Evolutionary conservation across 2,113 vertebrate species (phyloP), one percentile per base, ranked within the genome.

Genomic region (Myrmophylax atrothorax): DNA sequence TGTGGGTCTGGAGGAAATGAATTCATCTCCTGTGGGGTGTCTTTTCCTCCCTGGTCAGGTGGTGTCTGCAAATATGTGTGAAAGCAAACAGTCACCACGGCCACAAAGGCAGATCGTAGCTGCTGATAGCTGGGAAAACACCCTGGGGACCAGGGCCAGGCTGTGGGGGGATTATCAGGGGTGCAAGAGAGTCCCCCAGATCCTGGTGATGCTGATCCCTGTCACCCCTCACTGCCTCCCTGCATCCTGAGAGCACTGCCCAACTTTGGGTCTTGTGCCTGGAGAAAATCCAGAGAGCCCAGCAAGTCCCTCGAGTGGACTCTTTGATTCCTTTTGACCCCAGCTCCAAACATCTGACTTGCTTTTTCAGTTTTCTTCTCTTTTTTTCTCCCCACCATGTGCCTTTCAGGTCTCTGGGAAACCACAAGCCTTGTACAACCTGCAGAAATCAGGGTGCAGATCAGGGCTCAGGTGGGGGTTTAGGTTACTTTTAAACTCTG

Each of bases 121-220:
- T 49, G 70, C 83, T 67, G 86, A 88, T 49, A 88, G 79, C 55
- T 9, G 49, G 26, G 60, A 88, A 91, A 81, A 6, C 60, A 63
- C n/a, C 29, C 0, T 1, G 0, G 47, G 33, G 9, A 40, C 14
- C 5, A 0, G 31, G 35, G 53, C 24, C 1, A 3, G 55, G 49
- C 10, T 3, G 0, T 2, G 1, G 33, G 14, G 18, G 11, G 9
- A n/a, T 46, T 0, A 1, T 1, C 19, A 28, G 42, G 16, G n/a
- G 3, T 19, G n/a, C 6, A 37, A 33, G 37, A 46, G 18, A 82
- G 47, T 29, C 37, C 42, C 10, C n/a, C 46, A 23, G 3, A 0
- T 31, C 64, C 73, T 8, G 1, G 11, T 4, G 74, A 5, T 33
- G 10, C 38, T 22, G 35, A 68, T 28, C 18, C 42, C 47, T 0